phyloP scores from a whole-genome alignment of 2,113 vertebrate species.

The Bubo scandiacus region DNA sequence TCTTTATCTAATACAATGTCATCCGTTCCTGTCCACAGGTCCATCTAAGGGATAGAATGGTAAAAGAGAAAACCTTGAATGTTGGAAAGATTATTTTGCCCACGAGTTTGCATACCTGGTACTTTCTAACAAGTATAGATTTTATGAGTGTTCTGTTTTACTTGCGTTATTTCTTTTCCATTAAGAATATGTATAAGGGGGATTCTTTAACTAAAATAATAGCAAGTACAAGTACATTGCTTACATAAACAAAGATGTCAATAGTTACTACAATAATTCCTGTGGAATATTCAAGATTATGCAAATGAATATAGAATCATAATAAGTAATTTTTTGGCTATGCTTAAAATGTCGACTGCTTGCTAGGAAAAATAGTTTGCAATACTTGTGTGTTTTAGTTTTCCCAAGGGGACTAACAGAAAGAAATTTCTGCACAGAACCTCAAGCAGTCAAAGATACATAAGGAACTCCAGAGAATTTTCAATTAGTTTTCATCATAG shows the following conservation, averaged over 20 bases:
- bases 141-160: neutral
- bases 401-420: neutral
- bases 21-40: neutral
- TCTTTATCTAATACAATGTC: neutral
- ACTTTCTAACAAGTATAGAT: neutral
- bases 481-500: neutral
- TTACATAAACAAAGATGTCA: neutral
- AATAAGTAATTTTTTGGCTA: neutral
- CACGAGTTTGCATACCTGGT: neutral
- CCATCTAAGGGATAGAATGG: neutral
- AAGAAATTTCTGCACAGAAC: neutral
- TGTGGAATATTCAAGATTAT: neutral
- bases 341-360: neutral
- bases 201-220: neutral
- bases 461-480: neutral
- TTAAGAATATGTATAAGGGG: neutral
- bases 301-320: neutral
- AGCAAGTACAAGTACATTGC: neutral
- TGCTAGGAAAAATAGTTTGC: neutral
- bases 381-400: neutral
- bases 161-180: neutral
- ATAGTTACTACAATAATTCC: neutral
- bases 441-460: neutral
- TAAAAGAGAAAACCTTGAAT: neutral
- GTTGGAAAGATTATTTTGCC: neutral